These are phyloP conservation scores for Drosophila sucinea DNA, from an alignment of 1,140 invertebrate species.

Conservation along the genomic window DNA sequence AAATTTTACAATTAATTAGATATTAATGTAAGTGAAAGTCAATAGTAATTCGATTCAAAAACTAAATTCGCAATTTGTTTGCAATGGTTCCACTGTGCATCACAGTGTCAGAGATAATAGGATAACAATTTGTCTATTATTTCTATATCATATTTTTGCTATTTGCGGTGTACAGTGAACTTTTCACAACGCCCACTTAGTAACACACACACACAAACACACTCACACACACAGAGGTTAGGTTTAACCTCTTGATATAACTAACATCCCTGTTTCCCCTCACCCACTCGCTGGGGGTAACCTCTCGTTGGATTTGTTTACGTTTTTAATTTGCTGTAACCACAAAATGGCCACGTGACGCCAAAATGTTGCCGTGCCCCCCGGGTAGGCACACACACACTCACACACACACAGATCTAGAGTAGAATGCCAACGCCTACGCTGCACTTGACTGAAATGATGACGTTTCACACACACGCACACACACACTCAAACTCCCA, in stretches of 20 bases:
- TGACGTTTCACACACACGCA: constrained; percentile 31
- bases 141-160: constrained; percentile 20
- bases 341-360: constrained; percentile 62
- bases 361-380: constrained; percentile 35
- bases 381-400: constrained; percentile 13
- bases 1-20: too few species aligned
- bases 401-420: neutral
- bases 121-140: constrained; percentile 21
- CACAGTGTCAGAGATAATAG: constrained; percentile 14
- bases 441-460: constrained; percentile 34
- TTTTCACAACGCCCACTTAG: constrained; percentile 32
- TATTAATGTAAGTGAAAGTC: too few species aligned
- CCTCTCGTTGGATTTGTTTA: constrained; percentile 58
- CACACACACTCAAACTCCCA: neutral
- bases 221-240: neutral
- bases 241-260: neutral
- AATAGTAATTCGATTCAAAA: too few species aligned
- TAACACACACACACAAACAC: neutral
- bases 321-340: constrained; percentile 62
- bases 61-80: too few species aligned
- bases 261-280: neutral
- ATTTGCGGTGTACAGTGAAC: constrained; percentile 27
- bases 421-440: constrained; percentile 8
- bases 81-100: constrained; percentile 18
- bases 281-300: constrained; percentile 10